Evolutionary conservation across 1,140 invertebrate species (phyloP).

Genomic region (Drosophila seguyi): DNA sequence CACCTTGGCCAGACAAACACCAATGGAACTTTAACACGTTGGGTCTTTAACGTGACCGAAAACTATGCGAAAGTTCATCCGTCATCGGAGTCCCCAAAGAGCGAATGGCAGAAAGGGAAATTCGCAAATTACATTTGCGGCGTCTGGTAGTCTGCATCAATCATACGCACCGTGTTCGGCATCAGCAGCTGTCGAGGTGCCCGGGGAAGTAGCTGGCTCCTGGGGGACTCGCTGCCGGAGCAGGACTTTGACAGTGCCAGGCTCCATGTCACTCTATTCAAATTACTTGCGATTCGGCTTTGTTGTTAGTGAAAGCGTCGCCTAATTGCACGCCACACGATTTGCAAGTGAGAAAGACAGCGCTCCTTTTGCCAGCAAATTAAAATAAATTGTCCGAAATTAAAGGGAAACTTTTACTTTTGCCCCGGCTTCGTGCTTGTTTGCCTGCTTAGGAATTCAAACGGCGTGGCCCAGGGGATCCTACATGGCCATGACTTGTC

Average conservation of each 20-base stretch:
- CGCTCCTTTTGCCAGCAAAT: slow-evolving; percentile 62
- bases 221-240: slow-evolving; percentile 3
- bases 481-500: slow-evolving; percentile 68
- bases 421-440: slow-evolving; percentile 22
- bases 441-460: slow-evolving; percentile 75
- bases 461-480: slow-evolving; percentile 52
- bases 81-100: slow-evolving; percentile 56
- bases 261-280: slow-evolving; percentile 25
- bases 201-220: slow-evolving; percentile 37
- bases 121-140: slow-evolving; percentile 78
- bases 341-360: slow-evolving; percentile 52
- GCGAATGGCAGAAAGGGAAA: slow-evolving; percentile 11
- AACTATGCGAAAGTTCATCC: slow-evolving; percentile 70
- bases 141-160: slow-evolving; percentile 70
- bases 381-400: slow-evolving; percentile 82
- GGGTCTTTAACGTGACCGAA: not conserved
- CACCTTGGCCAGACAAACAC: not conserved
- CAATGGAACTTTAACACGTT: not conserved
- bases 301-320: slow-evolving; percentile 60
- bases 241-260: slow-evolving; percentile 44
- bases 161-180: slow-evolving; percentile 75
- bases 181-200: slow-evolving; percentile 47
- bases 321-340: slow-evolving; percentile 75
- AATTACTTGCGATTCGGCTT: slow-evolving; percentile 23
- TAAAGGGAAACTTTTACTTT: slow-evolving; percentile 79